These are phyloP conservation scores for Genyomyrus donnyi DNA, from an alignment of 2,113 vertebrate genomes.

Conservation along the genomic window DNA sequence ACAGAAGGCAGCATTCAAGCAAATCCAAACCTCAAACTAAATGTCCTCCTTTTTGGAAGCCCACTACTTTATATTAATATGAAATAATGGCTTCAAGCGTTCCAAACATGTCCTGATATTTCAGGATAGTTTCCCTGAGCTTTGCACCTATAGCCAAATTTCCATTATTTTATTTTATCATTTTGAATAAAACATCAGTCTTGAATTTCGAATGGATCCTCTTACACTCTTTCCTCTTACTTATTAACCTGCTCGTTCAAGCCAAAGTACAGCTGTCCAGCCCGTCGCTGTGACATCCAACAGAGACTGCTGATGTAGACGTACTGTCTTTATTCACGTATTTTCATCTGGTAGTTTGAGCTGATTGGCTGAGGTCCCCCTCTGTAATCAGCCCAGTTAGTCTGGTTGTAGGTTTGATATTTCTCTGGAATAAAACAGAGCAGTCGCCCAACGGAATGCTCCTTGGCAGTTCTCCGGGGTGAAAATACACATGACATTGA, in stretches of 20 bases:
- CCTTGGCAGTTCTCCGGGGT: background rate
- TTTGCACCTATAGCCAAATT: slow-evolving; percentile 1
- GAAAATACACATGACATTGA: background rate
- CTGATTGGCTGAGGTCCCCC: background rate
- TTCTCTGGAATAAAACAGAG: background rate
- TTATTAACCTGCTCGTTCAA: background rate
- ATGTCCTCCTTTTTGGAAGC: background rate
- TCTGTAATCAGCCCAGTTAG: background rate
- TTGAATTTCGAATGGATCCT: background rate
- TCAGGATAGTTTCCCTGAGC: background rate
- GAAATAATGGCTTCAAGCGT: slow-evolving; percentile 1
- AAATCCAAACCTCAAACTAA: background rate
- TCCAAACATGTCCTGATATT: slow-evolving; percentile 5
- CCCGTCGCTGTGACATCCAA: background rate
- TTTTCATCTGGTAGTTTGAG: background rate
- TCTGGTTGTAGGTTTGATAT: background rate
- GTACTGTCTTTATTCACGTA: background rate
- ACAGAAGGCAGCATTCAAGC: slow-evolving; percentile 18
- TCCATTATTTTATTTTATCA: background rate
- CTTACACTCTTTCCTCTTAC: background rate
- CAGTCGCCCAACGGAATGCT: background rate
- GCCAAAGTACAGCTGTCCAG: background rate
- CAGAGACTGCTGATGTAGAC: background rate
- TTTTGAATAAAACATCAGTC: slow-evolving; percentile 8
- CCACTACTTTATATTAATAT: background rate